Evolutionary conservation across 2,888 invertebrate genomes (phyloP).

Genomic region (Cephus nigrinus): DNA sequence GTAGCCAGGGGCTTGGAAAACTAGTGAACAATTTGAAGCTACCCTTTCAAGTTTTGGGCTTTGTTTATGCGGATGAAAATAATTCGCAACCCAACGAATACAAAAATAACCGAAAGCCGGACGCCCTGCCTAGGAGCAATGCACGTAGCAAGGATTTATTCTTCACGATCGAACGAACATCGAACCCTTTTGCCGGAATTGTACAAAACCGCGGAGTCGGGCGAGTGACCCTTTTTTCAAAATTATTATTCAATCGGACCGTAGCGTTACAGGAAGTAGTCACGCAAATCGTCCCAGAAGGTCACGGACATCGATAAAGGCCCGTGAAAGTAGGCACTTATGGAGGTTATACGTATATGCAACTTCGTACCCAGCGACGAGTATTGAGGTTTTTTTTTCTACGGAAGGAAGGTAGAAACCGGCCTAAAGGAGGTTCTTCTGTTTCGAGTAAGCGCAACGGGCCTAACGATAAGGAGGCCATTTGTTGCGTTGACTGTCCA

Average conservation of each 20-base stretch:
- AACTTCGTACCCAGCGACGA: neutral
- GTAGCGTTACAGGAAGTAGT: neutral
- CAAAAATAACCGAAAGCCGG: constrained; percentile 24
- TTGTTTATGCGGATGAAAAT: constrained; percentile 60
- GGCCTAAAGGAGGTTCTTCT: neutral
- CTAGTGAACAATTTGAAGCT: constrained; percentile 59
- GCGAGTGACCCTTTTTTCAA: neutral
- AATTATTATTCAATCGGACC: neutral
- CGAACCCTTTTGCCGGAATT: neutral
- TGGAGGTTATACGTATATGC: neutral
- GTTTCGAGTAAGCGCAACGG: constrained; percentile 17
- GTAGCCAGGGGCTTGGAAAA: constrained; percentile 52
- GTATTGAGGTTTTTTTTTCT: neutral
- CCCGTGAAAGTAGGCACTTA: neutral
- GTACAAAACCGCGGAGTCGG: neutral
- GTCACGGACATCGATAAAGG: neutral
- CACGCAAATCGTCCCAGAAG: neutral
- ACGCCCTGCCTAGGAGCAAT: neutral
- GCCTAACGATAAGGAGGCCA: constrained; percentile 15
- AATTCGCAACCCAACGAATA: constrained; percentile 40
- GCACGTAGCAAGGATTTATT: neutral
- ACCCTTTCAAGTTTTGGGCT: constrained; percentile 59
- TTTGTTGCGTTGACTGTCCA: constrained; percentile 14
- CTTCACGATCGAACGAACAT: neutral
- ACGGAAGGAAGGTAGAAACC: neutral